These are phyloP conservation scores for Genyomyrus donnyi DNA, from an alignment of 2,113 vertebrate genomes.

Conservation along the genomic window DNA sequence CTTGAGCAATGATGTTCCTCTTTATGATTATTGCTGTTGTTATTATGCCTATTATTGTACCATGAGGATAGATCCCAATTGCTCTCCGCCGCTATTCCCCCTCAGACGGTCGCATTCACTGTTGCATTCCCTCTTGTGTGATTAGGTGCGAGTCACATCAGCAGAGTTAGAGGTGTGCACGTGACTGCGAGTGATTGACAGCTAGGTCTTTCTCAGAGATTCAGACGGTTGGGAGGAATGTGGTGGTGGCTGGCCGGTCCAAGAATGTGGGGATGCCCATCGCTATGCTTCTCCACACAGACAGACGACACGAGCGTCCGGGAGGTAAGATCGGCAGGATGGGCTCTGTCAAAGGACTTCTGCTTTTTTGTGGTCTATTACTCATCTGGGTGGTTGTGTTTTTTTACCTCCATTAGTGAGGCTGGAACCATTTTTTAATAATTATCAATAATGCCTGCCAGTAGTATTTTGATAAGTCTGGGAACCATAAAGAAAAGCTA, in stretches of 20 bases:
- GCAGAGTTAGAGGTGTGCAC: background rate
- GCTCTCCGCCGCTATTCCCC: background rate
- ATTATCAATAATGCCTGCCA: background rate
- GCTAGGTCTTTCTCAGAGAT: slow-evolving; percentile 66
- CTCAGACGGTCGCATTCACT: background rate
- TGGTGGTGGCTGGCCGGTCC: slow-evolving; percentile 81
- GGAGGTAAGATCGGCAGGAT: slow-evolving; percentile 63
- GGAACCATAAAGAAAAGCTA: background rate
- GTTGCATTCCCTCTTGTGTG: background rate
- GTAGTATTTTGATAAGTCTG: background rate
- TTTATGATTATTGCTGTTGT: background rate
- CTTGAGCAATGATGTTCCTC: background rate
- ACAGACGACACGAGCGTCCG: slow-evolving; percentile 76
- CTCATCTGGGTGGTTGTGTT: background rate
- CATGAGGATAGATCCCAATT: background rate
- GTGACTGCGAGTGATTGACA: background rate
- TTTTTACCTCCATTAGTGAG: background rate
- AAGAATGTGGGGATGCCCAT: slow-evolving; percentile 93
- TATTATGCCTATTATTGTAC: background rate
- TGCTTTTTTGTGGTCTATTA: background rate
- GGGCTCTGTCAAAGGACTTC: background rate
- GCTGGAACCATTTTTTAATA: background rate
- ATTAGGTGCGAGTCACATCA: background rate
- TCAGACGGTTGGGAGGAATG: slow-evolving; percentile 81
- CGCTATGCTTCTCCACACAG: slow-evolving; percentile 80